A percentile compares a stretch with the other conserved stretches of the same genome.
Evolutionary conservation across 2,888 invertebrate species (phyloP).

Genomic region (Phaonia tiefii): DNA sequence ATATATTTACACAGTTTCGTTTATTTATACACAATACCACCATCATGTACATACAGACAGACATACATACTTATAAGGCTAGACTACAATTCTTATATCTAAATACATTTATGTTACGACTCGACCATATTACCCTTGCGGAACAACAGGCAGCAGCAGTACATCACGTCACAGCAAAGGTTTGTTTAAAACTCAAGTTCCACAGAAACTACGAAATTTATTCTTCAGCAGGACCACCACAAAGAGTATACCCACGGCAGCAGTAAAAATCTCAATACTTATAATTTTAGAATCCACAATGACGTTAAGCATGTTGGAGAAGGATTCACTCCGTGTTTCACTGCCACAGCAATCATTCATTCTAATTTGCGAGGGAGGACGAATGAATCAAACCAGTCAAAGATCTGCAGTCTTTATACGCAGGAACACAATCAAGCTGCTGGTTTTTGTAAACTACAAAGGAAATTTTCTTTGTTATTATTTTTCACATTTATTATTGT

Average conservation of each 20-base stretch:
- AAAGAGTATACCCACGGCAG: slow-evolving; percentile 78
- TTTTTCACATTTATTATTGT: too few species aligned
- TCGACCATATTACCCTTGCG: too few species aligned
- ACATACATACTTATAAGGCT: too few species aligned
- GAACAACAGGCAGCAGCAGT: too few species aligned
- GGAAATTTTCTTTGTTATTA: background rate
- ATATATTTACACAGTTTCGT: slow-evolving; percentile 9
- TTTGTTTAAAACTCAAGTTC: slow-evolving; percentile 74
- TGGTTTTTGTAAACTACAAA: background rate
- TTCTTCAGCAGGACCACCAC: slow-evolving; percentile 77
- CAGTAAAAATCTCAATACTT: slow-evolving; percentile 77
- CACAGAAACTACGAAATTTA: slow-evolving; percentile 77
- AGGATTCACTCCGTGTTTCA: slow-evolving; percentile 75
- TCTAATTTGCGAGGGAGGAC: background rate
- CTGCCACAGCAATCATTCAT: slow-evolving; percentile 78
- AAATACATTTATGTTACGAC: too few species aligned
- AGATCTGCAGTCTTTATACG: background rate
- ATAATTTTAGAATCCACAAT: slow-evolving; percentile 78
- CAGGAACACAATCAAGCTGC: background rate
- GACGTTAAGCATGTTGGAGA: slow-evolving; percentile 77
- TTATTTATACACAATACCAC: too few species aligned
- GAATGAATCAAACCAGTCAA: too few species aligned
- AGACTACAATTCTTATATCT: too few species aligned
- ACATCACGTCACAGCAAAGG: too few species aligned
- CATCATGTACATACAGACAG: too few species aligned